Conservation (phyloP, 2,797 vertebrate genomes). For the Synaphobranchus kaupii region DNA sequence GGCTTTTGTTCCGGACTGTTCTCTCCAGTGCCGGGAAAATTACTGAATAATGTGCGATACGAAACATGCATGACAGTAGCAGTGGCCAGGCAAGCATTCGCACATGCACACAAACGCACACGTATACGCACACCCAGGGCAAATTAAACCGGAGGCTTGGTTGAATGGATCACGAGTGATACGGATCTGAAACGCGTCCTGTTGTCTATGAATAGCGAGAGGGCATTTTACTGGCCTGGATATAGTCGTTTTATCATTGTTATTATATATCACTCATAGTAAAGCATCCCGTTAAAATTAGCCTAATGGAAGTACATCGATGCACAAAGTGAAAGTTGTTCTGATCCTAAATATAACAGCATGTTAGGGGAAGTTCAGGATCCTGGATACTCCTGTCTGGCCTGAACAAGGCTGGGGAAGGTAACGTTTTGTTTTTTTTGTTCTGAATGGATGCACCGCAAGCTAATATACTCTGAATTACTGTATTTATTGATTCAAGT, state of each 20-base stretch:
- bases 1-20: slow-evolving; percentile 9
- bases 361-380: background rate
- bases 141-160: background rate
- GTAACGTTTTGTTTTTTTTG: background rate
- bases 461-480: background rate
- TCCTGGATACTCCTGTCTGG: background rate
- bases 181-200: background rate
- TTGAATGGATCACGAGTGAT: background rate
- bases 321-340: background rate
- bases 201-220: background rate
- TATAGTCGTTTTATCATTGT: background rate
- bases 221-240: background rate
- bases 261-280: background rate
- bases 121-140: background rate
- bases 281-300: background rate
- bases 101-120: background rate
- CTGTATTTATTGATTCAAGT: background rate
- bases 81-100: no score
- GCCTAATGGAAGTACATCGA: background rate
- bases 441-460: background rate
- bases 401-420: background rate
- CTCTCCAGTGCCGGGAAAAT: background rate
- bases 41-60: background rate
- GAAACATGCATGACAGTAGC: background rate
- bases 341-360: background rate